Percentiles rank a stretch among this genome's conserved stretches.
phyloP scores from a whole-genome alignment of 2,113 vertebrate genomes.

The Hippocampus comes region DNA sequence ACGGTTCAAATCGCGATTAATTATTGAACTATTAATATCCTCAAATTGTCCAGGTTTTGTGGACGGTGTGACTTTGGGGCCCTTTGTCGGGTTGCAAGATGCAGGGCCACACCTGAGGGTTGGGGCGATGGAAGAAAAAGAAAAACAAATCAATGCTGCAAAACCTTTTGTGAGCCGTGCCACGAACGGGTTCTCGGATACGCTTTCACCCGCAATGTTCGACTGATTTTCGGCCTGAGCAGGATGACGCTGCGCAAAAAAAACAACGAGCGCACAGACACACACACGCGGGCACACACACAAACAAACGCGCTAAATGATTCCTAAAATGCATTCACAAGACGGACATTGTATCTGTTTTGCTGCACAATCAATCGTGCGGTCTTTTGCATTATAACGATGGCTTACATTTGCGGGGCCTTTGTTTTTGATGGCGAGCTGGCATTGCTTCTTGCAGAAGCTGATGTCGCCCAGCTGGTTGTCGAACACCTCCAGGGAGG shows the following conservation, averaged over 20 bases:
- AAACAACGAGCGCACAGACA: too few species aligned
- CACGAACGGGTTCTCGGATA: background rate
- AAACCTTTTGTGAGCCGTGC: background rate
- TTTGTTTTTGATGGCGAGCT: conserved; percentile 76
- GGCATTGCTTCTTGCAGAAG: conserved; percentile 84
- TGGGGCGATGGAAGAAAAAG: background rate
- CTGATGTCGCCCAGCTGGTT: conserved; percentile 83
- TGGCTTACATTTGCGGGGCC: conserved; percentile 77
- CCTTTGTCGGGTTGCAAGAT: conserved; percentile 36
- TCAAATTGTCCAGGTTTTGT: background rate
- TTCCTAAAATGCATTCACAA: background rate
- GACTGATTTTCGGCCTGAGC: background rate
- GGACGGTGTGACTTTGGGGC: too few species aligned
- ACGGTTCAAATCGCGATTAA: too few species aligned
- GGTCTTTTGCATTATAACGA: background rate
- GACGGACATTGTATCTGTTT: background rate
- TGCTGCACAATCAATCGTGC: background rate
- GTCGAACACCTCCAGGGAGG: conserved; percentile 76
- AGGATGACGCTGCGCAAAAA: conserved; percentile 8
- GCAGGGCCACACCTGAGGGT: conserved; percentile 61
- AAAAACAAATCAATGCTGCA: conserved; percentile 8
- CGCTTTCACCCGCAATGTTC: background rate
- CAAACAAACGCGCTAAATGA: background rate
- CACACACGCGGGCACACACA: too few species aligned
- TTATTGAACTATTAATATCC: background rate